These are phyloP conservation scores for Mylabris phalerata DNA, from an alignment of 1,140 invertebrate species.

Conservation along the genomic window DNA sequence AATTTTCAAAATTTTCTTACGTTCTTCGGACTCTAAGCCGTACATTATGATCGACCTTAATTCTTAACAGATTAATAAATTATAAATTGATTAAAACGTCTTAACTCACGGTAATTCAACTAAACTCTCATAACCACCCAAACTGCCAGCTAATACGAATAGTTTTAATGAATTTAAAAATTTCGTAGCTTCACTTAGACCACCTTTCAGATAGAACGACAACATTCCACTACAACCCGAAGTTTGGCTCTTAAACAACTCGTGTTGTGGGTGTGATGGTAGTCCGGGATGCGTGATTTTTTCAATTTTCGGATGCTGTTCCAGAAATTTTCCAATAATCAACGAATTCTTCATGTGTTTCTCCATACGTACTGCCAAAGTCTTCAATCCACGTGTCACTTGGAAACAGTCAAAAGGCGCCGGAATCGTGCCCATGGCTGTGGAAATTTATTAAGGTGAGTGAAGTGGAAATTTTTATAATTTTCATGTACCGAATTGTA, in stretches of 20 bases:
- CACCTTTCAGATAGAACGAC: slow-evolving; percentile 74
- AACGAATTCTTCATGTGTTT: slow-evolving; percentile 76
- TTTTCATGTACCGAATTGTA: slow-evolving; percentile 74
- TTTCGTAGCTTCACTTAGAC: slow-evolving; percentile 60
- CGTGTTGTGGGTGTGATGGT: slow-evolving; percentile 84
- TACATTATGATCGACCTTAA: slow-evolving; percentile 70
- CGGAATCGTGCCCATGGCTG: slow-evolving; percentile 84
- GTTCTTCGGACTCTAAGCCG: slow-evolving; percentile 66
- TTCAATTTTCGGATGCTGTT: slow-evolving; percentile 67
- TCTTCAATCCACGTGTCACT: slow-evolving; percentile 92
- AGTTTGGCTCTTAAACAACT: slow-evolving; percentile 75
- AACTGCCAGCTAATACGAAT: slow-evolving; percentile 86
- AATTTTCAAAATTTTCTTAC: slow-evolving; percentile 71
- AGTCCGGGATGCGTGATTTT: slow-evolving; percentile 83
- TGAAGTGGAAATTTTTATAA: not conserved
- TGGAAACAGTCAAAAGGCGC: slow-evolving; percentile 95
- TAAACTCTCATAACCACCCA: slow-evolving; percentile 93
- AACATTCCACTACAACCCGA: slow-evolving; percentile 90
- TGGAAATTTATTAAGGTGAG: slow-evolving; percentile 20
- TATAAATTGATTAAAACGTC: slow-evolving; percentile 38
- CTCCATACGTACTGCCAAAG: slow-evolving; percentile 85
- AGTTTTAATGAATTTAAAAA: slow-evolving; percentile 76
- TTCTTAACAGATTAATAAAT: not conserved
- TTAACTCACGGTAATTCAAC: slow-evolving; percentile 67
- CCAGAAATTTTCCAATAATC: slow-evolving; percentile 71